These are phyloP conservation scores for Mesorhabditis sp. DNA, from an alignment of 2,888 invertebrate species.

Conservation along the genomic window DNA sequence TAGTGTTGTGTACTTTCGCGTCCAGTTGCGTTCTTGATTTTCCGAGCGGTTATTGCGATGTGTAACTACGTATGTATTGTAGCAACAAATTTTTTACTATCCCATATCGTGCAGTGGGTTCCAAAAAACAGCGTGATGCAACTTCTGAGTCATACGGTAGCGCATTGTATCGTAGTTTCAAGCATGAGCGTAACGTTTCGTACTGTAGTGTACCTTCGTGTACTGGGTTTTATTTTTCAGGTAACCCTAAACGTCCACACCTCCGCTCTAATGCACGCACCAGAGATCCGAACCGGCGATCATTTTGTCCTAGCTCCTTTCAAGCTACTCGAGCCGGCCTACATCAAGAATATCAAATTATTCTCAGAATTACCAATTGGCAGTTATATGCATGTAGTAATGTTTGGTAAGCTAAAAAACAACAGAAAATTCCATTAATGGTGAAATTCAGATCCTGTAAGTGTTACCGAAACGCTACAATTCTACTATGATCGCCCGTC, in stretches of 20 bases:
- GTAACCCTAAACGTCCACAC: constrained; percentile 47
- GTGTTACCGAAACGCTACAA: constrained; percentile 42
- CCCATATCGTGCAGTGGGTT: background rate
- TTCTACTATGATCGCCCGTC: constrained; percentile 44
- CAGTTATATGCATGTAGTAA: constrained; percentile 41
- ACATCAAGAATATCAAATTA: constrained; percentile 39
- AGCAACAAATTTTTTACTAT: background rate
- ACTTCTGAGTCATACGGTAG: too few relatives aligned
- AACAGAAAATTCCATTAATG: background rate
- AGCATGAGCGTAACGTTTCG: too few relatives aligned
- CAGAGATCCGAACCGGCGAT: constrained; percentile 45
- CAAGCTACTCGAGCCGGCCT: constrained; percentile 43
- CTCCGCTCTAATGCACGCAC: constrained; percentile 41
- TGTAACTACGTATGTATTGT: too few relatives aligned
- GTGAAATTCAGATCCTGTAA: constrained; percentile 32
- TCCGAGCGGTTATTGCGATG: too few relatives aligned
- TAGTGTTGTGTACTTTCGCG: too few relatives aligned
- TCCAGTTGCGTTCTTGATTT: too few relatives aligned
- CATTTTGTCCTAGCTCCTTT: constrained; percentile 45
- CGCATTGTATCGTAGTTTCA: too few relatives aligned
- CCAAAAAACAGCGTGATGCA: background rate
- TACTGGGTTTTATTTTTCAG: constrained; percentile 19
- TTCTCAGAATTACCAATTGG: constrained; percentile 39
- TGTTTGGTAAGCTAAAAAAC: constrained; percentile 33
- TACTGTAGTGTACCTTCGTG: background rate